Evolutionary conservation across 53 echinoderm and acorn worm species (phyloP), one percentile per base, ranked within the genome.

Genomic region (Temnopleurus reevesii): DNA sequence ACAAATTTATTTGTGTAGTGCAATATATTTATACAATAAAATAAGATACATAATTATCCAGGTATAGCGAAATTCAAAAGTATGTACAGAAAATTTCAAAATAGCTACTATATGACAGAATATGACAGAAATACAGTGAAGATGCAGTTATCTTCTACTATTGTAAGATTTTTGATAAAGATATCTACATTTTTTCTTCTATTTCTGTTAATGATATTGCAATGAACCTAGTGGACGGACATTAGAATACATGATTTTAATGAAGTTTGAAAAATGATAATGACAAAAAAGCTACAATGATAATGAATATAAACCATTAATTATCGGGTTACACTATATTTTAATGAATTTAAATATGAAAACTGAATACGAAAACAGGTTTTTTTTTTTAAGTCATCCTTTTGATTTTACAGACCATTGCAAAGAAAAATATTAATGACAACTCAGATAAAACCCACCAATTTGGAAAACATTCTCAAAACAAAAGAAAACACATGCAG

Each of bases 1-100:
- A 80, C 30, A 46, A 80, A 29, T 83, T 55, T 83, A 53, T 83
- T 83, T 83, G 83, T 83, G 83, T 83, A 83, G 83, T 83, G 83
- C 83, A 83, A 36, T 83, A 56, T 55, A 56, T 83, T 55, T 56
- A 55, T 83, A 80, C 83, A 83, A 55, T 19, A 53, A 83, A 54
- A 45, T 25, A 77, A 51, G 27, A 30, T n/a, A 79, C 1, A 49
- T 3, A 17, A 49, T 38, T 71, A 63, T 76, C 25, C 45, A 76
- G 23, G 1, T 8, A 45, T 45, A 43, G 24, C 36, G 45, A 76
- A 81, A 81, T 29, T 81, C 28, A 81, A 30, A 83, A 83, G 8
- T 83, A 83, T 83, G 55, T 83, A 83, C 83, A 83, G 35, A 7
- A 83, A 53, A 83, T 4, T 6, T 49, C 29, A 49, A 25, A 49